Evolutionary conservation across 2,888 invertebrate species (phyloP).

Genomic region (Camptogramma bilineatum): DNA sequence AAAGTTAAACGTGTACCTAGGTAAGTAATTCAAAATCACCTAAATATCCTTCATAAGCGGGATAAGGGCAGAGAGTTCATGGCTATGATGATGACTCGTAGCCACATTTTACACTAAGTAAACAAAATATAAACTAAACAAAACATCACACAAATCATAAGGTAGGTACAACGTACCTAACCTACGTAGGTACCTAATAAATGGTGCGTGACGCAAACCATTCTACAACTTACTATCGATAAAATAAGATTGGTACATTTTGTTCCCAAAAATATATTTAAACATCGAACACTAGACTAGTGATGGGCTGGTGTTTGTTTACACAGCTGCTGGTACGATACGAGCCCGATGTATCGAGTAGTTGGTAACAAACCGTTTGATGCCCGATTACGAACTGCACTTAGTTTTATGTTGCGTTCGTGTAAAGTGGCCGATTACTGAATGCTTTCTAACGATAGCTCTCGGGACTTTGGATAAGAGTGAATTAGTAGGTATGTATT

Average conservation of each 20-base stretch:
- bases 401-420: constrained; percentile 62
- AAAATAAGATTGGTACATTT: not conserved
- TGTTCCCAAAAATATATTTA: constrained; percentile 41
- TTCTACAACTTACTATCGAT: not conserved
- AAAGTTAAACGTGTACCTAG: no score
- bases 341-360: constrained; percentile 50
- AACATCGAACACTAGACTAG: constrained; percentile 53
- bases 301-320: constrained; percentile 65
- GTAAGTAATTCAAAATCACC: no score
- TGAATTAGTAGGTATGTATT: not conserved
- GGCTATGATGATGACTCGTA: not conserved
- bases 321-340: constrained; percentile 66
- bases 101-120: not conserved
- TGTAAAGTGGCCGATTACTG: constrained; percentile 68
- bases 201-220: not conserved
- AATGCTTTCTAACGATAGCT: constrained; percentile 52
- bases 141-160: not conserved
- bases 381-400: constrained; percentile 63
- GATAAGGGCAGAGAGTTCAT: not conserved
- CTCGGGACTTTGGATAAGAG: not conserved
- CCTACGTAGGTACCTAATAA: not conserved
- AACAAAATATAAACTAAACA: not conserved
- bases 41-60: not conserved
- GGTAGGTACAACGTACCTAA: no score
- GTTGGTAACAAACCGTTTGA: constrained; percentile 63